Conservation (phyloP, 2,113 vertebrate species). For the Phalacrocorax pelagicus region DNA sequence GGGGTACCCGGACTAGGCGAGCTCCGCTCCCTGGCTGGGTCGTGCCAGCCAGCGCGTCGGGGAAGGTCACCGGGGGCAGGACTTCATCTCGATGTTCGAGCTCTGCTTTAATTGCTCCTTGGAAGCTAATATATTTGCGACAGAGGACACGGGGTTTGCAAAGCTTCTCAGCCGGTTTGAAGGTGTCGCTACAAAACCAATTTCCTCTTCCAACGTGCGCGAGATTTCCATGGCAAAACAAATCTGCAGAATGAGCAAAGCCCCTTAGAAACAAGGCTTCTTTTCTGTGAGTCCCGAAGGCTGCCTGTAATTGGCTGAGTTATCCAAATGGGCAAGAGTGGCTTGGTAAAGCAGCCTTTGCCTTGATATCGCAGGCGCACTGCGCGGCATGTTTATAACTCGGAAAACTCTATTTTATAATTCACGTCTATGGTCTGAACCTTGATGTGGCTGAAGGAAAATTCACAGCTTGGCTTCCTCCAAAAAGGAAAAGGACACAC, state of each 20-base stretch:
- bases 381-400: neutral
- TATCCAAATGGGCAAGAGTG: neutral
- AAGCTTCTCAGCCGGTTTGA: neutral
- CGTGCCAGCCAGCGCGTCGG: neutral
- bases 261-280: neutral
- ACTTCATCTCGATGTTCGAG: neutral
- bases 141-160: neutral
- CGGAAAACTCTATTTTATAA: neutral
- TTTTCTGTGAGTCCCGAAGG: neutral
- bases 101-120: neutral
- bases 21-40: neutral
- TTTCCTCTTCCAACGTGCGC: neutral
- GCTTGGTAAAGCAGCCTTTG: neutral
- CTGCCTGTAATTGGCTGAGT: neutral
- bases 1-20: neutral
- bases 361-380: accelerated
- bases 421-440: neutral
- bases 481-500: no score
- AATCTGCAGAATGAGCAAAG: neutral
- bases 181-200: neutral
- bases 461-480: neutral
- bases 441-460: neutral
- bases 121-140: neutral
- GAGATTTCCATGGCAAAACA: neutral
- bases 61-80: constrained; percentile 51